Evolutionary conservation across 2,113 vertebrate genomes (phyloP).

Genomic region (Regulus satrapa): DNA sequence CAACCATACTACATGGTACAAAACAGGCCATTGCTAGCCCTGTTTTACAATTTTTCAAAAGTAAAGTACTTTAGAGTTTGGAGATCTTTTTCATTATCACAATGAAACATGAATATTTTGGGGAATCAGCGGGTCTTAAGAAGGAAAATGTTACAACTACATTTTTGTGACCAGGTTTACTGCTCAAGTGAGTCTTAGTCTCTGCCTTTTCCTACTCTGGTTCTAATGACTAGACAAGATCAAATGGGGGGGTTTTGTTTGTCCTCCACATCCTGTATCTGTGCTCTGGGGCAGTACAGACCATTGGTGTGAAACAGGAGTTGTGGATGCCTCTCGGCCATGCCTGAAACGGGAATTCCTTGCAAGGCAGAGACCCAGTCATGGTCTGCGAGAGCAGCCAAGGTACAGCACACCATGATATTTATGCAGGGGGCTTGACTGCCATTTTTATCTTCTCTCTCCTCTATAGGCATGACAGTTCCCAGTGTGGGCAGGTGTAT

Average conservation of each 20-base stretch:
- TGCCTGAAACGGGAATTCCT: neutral
- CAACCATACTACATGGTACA: neutral
- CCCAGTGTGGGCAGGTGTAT: accelerated
- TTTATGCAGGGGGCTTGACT: neutral
- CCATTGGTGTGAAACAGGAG: neutral
- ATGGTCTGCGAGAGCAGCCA: neutral
- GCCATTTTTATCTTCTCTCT: neutral
- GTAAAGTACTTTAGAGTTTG: neutral
- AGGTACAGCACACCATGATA: neutral
- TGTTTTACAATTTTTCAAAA: neutral
- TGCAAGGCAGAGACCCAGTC: neutral
- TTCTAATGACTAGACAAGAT: neutral
- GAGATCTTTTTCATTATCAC: neutral
- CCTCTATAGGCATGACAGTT: neutral
- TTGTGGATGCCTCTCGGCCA: accelerated
- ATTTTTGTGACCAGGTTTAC: neutral
- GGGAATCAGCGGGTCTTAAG: neutral
- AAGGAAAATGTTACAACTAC: neutral
- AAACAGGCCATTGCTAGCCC: neutral
- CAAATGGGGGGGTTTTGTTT: accelerated
- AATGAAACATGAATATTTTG: neutral
- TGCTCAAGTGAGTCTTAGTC: neutral
- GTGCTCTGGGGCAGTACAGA: neutral
- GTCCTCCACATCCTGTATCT: neutral
- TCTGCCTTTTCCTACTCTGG: neutral